Evolutionary conservation across 37 sponge, comb jelly and placozoan species (phyloP).

Genomic region (Theonella swinhoei): DNA sequence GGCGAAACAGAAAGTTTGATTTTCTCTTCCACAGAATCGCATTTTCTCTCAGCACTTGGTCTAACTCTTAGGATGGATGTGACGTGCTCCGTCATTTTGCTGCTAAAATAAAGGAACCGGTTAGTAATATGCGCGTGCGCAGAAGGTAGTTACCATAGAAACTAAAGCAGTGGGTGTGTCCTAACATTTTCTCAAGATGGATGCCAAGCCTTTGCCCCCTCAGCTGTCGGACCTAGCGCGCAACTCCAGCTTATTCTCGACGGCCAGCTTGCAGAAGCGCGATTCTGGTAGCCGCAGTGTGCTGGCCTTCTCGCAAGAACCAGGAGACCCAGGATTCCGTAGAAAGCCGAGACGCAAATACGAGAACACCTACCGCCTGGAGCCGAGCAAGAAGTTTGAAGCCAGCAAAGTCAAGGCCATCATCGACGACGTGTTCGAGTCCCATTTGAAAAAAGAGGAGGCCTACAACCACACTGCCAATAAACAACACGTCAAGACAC

Average conservation of each 20-base stretch:
- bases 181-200: no score
- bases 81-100: not conserved
- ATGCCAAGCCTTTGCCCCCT: not conserved
- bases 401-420: slow-evolving; percentile 62
- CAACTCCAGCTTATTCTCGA: slow-evolving; percentile 65
- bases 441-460: slow-evolving; percentile 68
- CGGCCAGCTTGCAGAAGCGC: slow-evolving; percentile 47
- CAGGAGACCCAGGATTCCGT: not conserved
- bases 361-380: slow-evolving; percentile 90
- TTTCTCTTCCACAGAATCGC: not conserved
- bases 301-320: slow-evolving; percentile 55
- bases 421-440: slow-evolving; percentile 62
- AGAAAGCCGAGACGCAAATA: slow-evolving; percentile 59
- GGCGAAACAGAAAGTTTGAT: not conserved
- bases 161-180: not conserved
- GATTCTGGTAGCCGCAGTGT: slow-evolving; percentile 35
- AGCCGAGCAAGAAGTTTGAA: slow-evolving; percentile 69
- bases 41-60: not conserved
- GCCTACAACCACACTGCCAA: slow-evolving; percentile 64
- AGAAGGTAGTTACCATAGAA: not conserved
- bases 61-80: not conserved
- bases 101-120: not conserved
- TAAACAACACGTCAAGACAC: slow-evolving; percentile 59
- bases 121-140: not conserved
- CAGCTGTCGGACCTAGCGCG: slow-evolving; percentile 11